Base-by-base conservation (phyloP, 2,888 invertebrate genomes). In the Drosophila stalkeri region DNA sequence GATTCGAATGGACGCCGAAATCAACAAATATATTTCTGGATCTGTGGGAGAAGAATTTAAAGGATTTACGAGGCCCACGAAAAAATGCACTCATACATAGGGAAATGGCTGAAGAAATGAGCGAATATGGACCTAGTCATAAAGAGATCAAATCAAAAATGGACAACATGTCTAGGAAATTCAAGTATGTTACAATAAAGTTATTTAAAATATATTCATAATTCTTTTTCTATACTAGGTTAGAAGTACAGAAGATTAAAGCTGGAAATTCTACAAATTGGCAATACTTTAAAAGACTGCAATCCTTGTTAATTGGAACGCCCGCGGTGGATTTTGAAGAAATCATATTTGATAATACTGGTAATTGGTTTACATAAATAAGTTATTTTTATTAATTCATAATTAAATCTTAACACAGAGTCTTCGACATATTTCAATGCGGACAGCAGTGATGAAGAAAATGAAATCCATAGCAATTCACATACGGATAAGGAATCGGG, bases 111-210 rank as follows among this genome's bases (percentile, higher is more conserved):
- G 31, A 49, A 2, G 64, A 77, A 61, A 73, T 84, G 83, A 54
- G 35, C 1, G 60, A 64, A 9, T 84, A 75, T 33, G 78, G 81
- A 0, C 55, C 69, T 0, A 74, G 43, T 7, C 39, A 64, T 4
- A 33, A 31, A 2, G 83, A 88, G 35, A 63, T 84, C 16, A 84
- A 82, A 68, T 35, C 59, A 5, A 84, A 84, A 69, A 80, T 84
- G 47, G 81, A 82, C 27, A 84, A 83, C 12, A 72, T 84, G 77
- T 63, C 77, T 0, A 80, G 62, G 14, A 88, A 86, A 60, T 88
- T 72, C 41, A 75, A 65, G 84, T 77, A 44, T 2, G 2, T 20
- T 20, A 6, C 18, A 18, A 4, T 20, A 12, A 6, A 20, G 12
- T 14, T 7, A 44, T 12, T 20, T 44, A 44, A 20, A 12, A 20